These are phyloP conservation scores for Camponotus pennsylvanicus DNA, from an alignment of 1,140 invertebrate genomes.

Conservation along the genomic window DNA sequence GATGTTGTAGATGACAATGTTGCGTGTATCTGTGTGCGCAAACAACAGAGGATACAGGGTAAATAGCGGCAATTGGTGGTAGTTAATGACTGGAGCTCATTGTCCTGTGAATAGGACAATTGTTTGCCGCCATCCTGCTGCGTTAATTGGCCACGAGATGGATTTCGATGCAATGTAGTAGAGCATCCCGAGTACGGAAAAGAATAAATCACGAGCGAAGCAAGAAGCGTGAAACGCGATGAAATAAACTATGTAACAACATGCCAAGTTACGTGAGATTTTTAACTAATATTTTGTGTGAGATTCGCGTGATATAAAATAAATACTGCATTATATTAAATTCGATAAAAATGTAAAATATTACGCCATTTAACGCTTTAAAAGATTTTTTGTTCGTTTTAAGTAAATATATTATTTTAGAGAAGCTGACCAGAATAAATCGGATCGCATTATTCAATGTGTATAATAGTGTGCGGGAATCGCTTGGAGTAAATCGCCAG, in stretches of 20 bases:
- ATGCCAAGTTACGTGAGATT: not conserved
- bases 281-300: not conserved
- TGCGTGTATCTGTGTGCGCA: not conserved
- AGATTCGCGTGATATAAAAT: not conserved
- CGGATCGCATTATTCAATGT: not conserved
- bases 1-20: constrained; percentile 1
- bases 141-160: constrained; percentile 6
- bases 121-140: not conserved
- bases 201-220: not conserved
- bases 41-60: not conserved
- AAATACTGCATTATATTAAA: not conserved
- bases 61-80: constrained; percentile 51
- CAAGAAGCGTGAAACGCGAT: not conserved
- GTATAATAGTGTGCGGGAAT: not conserved
- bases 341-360: not conserved
- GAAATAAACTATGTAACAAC: not conserved
- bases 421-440: constrained; percentile 8
- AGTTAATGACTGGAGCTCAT: constrained; percentile 26
- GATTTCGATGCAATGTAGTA: not conserved
- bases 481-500: constrained; percentile 10
- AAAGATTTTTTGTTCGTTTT: not conserved
- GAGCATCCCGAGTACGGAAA: not conserved
- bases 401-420: constrained; percentile 7
- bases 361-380: not conserved
- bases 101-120: constrained; percentile 4